phyloP scores from a whole-genome alignment of 2,113 vertebrate genomes.

The Amphilophus citrinellus region DNA sequence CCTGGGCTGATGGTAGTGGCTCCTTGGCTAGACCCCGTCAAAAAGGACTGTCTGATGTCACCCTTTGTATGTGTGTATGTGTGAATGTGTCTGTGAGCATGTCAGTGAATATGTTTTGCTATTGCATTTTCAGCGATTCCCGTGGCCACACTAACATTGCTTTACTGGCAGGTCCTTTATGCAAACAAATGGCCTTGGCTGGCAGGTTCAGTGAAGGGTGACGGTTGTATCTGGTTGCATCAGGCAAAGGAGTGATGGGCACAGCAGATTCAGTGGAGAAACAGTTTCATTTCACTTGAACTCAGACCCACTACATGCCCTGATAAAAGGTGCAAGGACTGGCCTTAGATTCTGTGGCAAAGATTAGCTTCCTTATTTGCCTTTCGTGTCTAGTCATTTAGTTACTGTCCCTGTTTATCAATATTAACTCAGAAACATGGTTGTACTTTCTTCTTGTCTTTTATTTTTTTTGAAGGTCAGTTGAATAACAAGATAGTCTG shows the following conservation, averaged over 20 bases:
- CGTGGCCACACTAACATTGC: slow-evolving; percentile 56
- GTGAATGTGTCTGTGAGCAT: slow-evolving; percentile 10
- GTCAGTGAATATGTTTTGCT: slow-evolving; percentile 41
- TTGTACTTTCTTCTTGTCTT: neutral
- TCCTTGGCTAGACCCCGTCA: slow-evolving; percentile 52
- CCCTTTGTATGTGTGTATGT: slow-evolving; percentile 24
- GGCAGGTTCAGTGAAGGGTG: slow-evolving; percentile 72
- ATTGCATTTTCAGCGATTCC: slow-evolving; percentile 48
- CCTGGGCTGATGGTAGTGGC: slow-evolving; percentile 63
- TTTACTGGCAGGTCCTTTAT: slow-evolving; percentile 70
- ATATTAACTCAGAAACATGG: slow-evolving; percentile 1
- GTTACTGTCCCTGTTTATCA: neutral
- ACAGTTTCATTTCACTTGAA: slow-evolving; percentile 39
- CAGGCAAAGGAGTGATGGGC: slow-evolving; percentile 54
- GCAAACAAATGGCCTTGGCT: slow-evolving; percentile 74
- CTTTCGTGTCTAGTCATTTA: slow-evolving; percentile 12
- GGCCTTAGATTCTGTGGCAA: neutral
- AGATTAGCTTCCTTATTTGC: slow-evolving; percentile 10
- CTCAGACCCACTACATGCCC: slow-evolving; percentile 17
- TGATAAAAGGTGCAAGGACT: neutral
- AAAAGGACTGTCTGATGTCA: slow-evolving; percentile 51
- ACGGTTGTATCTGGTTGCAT: slow-evolving; percentile 67
- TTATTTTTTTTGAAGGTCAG: slow-evolving; percentile 55
- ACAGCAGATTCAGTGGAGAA: slow-evolving; percentile 45
- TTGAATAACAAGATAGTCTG: slow-evolving; percentile 57